Conservation (phyloP, 2,888 invertebrate species). For the Drosophila merina region DNA sequence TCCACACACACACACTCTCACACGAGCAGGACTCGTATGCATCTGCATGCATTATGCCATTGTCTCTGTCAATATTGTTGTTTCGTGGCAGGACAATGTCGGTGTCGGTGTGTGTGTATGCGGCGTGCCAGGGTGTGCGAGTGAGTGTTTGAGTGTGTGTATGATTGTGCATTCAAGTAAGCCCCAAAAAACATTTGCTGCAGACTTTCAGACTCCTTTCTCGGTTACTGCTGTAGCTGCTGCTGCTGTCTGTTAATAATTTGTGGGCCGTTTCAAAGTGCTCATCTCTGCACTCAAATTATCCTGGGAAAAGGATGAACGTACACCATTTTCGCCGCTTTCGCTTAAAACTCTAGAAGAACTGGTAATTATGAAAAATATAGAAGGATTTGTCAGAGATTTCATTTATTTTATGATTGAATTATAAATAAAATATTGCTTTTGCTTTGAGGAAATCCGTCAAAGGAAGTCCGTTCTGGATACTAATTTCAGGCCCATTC, state of each 20-base stretch:
- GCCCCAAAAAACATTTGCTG: slow-evolving; percentile 61
- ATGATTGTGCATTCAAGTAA: slow-evolving; percentile 33
- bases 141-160: slow-evolving; percentile 21
- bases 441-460: no score
- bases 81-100: slow-evolving; percentile 43
- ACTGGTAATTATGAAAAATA: background rate
- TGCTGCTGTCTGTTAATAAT: slow-evolving; percentile 49
- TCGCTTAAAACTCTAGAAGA: background rate
- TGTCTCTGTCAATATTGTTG: slow-evolving; percentile 76
- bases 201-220: slow-evolving; percentile 58
- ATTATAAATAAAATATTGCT: no score
- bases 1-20: background rate
- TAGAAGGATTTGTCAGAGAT: no score
- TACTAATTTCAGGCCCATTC: background rate
- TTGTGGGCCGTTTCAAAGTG: slow-evolving; percentile 59
- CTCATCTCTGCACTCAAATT: slow-evolving; percentile 42
- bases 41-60: slow-evolving; percentile 70
- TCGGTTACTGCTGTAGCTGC: slow-evolving; percentile 14
- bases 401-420: no score
- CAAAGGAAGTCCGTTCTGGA: no score
- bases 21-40: slow-evolving; percentile 10
- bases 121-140: slow-evolving; percentile 10
- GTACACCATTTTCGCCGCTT: slow-evolving; percentile 21
- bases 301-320: slow-evolving; percentile 16
- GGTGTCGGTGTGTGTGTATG: slow-evolving; percentile 14